phyloP scores from a whole-genome alignment of 2,113 vertebrate species.

The Hippoglossus stenolepis region DNA sequence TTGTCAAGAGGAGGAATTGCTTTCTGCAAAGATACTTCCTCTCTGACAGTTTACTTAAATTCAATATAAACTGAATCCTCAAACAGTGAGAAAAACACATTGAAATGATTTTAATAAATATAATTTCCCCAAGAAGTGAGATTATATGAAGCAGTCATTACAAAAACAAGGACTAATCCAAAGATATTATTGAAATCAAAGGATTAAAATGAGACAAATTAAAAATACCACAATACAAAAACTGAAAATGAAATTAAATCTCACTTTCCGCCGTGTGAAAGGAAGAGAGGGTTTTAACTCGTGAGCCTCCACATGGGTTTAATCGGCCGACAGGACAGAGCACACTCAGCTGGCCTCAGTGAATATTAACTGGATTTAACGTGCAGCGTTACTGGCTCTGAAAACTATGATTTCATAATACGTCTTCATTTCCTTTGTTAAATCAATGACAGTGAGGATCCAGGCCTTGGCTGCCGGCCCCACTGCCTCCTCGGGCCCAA shows the following conservation, averaged over 20 bases:
- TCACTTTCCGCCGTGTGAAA: constrained; percentile 60
- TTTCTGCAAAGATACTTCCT: neutral
- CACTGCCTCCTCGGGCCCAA: neutral
- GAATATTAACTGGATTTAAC: constrained; percentile 59
- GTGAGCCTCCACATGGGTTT: constrained; percentile 30
- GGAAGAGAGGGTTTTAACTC: constrained; percentile 57
- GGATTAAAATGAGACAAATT: neutral
- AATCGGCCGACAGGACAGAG: constrained; percentile 16
- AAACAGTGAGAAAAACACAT: too few species aligned
- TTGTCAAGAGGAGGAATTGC: neutral
- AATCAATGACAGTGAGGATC: constrained; percentile 40
- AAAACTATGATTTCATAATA: constrained; percentile 49
- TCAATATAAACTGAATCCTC: neutral
- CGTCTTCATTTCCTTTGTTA: constrained; percentile 57
- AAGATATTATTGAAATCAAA: neutral
- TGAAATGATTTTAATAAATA: too few species aligned
- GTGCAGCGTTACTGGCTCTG: constrained; percentile 1
- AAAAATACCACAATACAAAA: constrained; percentile 19
- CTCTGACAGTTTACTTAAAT: neutral
- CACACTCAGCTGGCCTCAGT: constrained; percentile 38
- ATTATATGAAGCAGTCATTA: too few species aligned
- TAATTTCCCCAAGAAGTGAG: too few species aligned
- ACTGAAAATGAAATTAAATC: constrained; percentile 27
- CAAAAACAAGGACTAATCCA: neutral
- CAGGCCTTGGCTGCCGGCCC: constrained; percentile 1